Evolutionary conservation across 2,888 invertebrate species (phyloP), one percentile per base, ranked within the genome.

Genomic region (Iphiclides podalirius): DNA sequence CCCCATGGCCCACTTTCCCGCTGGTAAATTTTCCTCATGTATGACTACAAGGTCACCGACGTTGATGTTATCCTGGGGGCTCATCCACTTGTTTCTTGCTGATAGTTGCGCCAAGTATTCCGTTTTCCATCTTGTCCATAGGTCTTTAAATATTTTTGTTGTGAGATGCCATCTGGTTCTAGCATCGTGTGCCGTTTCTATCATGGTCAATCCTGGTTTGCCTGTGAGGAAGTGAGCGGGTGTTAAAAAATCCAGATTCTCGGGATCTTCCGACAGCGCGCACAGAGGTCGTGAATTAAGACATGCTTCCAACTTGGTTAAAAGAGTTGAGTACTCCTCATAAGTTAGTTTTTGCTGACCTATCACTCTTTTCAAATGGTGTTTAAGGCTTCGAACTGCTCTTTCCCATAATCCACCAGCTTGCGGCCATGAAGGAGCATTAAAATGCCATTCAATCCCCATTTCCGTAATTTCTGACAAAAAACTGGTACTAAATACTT

Each of bases 341-440:
- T 31, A 33, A 12, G 38, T 46, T 13, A 46, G 13, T 8, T 28
- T 28, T 28, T 20, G 28, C 2, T 28, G 28, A 28, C 4, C 28
- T 26, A 40, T 15, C 2, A 40, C 12, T 4, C 14, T 14, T 15
- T 15, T 31, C n/a, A 40, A 11, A 31, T 28, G 31, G 4, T 47
- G 16, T 47, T 58, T 60, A 1, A 37, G 34, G 1, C 47, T 55
- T 11, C 45, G 52, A 1, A 61, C 47, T 2, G 56, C 60, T 4
- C 58, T 53, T 37, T 63, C 63, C 63, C 60, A 63, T 1, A 61
- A 34, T 20, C 60, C 55, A 1, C 58, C 57, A 35, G 57, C 57
- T 26, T 59, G 53, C n/a, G 28, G 28, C 28, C 28, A 28, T 6
- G 28, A 28, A 3, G 28, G 28, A 3, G 28, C 28, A 28, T 28